Base-by-base conservation (phyloP, 2,888 invertebrate genomes). In the Eristalinus sepulchralis region DNA sequence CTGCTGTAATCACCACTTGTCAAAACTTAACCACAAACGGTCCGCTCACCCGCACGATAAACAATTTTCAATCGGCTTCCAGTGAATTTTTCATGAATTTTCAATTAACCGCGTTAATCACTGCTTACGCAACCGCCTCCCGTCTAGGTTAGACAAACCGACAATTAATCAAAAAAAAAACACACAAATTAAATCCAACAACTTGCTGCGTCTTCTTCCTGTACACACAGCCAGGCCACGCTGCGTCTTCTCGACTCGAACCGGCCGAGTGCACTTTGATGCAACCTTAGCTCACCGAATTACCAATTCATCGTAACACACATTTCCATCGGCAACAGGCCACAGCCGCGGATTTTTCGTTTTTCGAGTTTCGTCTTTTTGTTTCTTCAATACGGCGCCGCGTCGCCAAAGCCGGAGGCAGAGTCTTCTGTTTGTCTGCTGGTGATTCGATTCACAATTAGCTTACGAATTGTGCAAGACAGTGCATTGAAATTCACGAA, bases 401-500 rank as follows among this genome's bases (percentile, higher is more conserved):
- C n/a, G n/a, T n/a, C 2, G 27, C 8, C 5, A 2, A 17, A 17
- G 17, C 47, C 47, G 47, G 17, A 47, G 47, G 17, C 17, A 47
- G 17, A 17, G 47, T 47, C 17, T n/a, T n/a, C 39, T 34, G 34
- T 34, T 5, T 27, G n/a, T 27, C 27, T 27, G 27, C 27, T 34
- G 39, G 2, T 6, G 59, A 47, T 76, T 76, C 10, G 67, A 36
- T 31, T 67, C 34, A 22, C 5, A 57, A 24, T 36, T 59, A 66
- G 22, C 66, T 27, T 59, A 24, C 11, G 55, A 72, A 80, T 67
- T 66, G n/a, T 20, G 60, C 34, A 72, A 59, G 27, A 4, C 62
- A 55, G 53, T 55, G 36, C 36, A 68, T 47, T 68, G 20, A 53
- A 68, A 77, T 77, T 81, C 67, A 85, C 72, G 59, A 85, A 68